Evolutionary conservation across 23 tunicate species (phyloP), one percentile per base, ranked within the genome.

Genomic region (Ciona savignyi): DNA sequence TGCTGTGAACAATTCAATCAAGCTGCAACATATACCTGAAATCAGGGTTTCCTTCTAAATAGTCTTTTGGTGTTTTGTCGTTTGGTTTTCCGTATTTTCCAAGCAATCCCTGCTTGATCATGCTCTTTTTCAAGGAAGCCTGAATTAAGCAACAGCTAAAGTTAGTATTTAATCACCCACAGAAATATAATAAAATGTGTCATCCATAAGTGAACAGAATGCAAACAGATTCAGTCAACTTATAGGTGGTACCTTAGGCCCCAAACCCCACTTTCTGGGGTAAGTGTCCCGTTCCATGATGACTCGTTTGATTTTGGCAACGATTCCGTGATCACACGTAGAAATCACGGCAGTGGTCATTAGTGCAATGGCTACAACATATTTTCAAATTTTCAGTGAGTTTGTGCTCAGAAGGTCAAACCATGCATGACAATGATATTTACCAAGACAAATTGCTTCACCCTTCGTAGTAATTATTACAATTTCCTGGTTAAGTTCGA

Each of bases 281-380:
- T 95, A 95, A 61, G 89, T 83, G 84, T 95, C 96, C 83, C 96
- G 73, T 73, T 95, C 99, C 99, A 95, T 95, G 78, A 95, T 88
- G 67, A 95, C 99, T 60, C 99, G 75, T 70, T 95, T 95, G 80
- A 95, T 95, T 71, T 95, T 95, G 42, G 99, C 99, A 34, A 95
- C 91, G 29, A 95, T 78, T 4, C 99, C 99, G 71, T 95, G 99
- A 63, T 95, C 95, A 49, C 99, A 95, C 3, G 99, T 84, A 0
- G 99, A 81, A 23, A 95, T 95, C 48, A 95, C 91, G 34, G 99
- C 99, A 66, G 99, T 95, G 80, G 99, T 84, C 99, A 95, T 95
- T 60, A 81, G 95, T 28, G 99, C 95, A 69, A 95, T 95, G 3
- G 95, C 99, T 77, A 72, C 26, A 51, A 80, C 29, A 72, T 11